These are phyloP conservation scores for Gymnogyps californianus DNA, from an alignment of 2,113 vertebrate species.

Conservation along the genomic window DNA sequence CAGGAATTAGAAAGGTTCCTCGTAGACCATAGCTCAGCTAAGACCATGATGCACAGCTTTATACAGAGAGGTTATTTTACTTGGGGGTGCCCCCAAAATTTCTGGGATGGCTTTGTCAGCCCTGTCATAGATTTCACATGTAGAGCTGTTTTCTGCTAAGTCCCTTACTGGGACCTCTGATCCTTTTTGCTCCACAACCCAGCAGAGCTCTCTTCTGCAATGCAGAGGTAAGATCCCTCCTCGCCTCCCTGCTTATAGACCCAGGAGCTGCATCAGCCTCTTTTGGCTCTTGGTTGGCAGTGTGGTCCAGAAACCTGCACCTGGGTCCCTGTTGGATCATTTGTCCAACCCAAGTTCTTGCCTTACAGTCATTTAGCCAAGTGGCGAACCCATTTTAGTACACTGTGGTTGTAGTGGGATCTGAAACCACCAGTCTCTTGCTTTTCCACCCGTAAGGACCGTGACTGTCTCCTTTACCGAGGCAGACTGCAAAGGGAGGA, in stretches of 20 bases:
- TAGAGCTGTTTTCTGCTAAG: neutral
- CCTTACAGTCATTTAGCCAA: neutral
- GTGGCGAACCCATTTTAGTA: neutral
- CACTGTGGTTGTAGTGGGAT: fast-evolving
- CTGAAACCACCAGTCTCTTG: fast-evolving
- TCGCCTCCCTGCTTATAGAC: neutral
- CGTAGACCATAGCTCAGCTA: neutral
- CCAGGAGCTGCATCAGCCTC: neutral
- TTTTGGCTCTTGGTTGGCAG: neutral
- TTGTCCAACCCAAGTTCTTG: neutral
- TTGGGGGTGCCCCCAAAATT: neutral
- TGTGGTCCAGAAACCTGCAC: neutral
- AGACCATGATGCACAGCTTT: neutral
- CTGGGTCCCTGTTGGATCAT: neutral
- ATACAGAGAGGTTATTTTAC: neutral
- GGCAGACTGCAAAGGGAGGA: neutral
- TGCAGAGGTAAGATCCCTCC: neutral
- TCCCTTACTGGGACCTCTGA: neutral
- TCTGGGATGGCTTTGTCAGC: neutral
- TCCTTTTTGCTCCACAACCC: neutral
- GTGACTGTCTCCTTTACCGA: neutral
- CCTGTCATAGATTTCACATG: neutral
- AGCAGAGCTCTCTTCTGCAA: neutral
- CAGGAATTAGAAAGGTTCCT: neutral
- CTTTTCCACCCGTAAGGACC: neutral